These are phyloP conservation scores for Nothocercus julius DNA, from an alignment of 2,113 vertebrate genomes.

Conservation along the genomic window DNA sequence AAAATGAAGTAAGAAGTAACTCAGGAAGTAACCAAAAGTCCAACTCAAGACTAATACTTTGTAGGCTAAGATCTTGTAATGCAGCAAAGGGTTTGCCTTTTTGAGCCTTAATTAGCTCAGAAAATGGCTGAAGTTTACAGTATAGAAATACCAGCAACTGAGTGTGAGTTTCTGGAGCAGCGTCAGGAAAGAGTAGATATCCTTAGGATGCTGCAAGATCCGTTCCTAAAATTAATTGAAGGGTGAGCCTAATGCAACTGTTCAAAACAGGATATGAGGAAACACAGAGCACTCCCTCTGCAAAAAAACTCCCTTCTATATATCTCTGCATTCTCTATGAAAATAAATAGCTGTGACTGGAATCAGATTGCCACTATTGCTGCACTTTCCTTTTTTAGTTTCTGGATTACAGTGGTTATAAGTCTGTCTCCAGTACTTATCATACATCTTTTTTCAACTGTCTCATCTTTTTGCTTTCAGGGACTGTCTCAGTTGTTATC, in stretches of 20 bases:
- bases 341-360: not conserved
- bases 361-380: not conserved
- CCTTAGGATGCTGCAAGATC: conserved; percentile 42
- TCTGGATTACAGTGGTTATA: not conserved
- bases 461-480: not conserved
- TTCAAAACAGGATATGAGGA: conserved; percentile 71
- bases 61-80: not conserved
- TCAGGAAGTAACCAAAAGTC: not conserved
- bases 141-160: not conserved
- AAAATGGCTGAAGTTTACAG: not conserved
- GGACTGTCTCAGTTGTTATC: not conserved
- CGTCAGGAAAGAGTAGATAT: conserved; percentile 8
- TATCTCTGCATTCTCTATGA: not conserved
- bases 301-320: not conserved
- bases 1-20: not conserved
- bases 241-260: conserved; percentile 19
- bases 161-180: not conserved
- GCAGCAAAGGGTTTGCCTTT: not conserved
- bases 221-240: conserved; percentile 51
- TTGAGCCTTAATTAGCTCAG: not conserved
- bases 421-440: not conserved
- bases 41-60: not conserved
- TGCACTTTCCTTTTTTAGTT: not conserved
- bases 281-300: conserved; percentile 14
- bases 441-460: not conserved